Evolutionary conservation across 2,797 vertebrate genomes (phyloP).

Genomic region (Fundulus diaphanus): DNA sequence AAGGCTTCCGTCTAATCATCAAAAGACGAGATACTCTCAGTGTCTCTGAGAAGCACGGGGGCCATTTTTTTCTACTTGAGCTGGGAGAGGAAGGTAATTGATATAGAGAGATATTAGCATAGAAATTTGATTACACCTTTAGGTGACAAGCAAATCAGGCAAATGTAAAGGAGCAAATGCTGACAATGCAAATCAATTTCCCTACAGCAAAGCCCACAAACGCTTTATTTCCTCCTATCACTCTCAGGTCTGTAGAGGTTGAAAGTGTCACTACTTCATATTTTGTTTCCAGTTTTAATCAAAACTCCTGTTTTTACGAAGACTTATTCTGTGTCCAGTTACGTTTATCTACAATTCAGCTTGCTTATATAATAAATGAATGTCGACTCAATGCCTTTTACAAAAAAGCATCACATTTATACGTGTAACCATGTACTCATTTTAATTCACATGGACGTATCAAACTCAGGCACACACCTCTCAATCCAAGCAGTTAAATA

Average conservation of each 20-base stretch:
- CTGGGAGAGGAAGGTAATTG: conserved; percentile 41
- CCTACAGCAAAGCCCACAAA: conserved; percentile 20
- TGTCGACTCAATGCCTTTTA: background rate
- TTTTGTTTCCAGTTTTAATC: background rate
- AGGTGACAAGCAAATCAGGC: conserved; percentile 35
- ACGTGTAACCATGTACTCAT: background rate
- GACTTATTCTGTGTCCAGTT: too few species aligned
- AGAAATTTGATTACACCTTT: conserved; percentile 52
- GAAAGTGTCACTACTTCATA: background rate
- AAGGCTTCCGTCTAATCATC: conserved; percentile 37
- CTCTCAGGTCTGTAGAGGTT: background rate
- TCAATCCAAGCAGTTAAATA: background rate
- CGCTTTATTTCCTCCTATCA: background rate
- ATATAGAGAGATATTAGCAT: conserved; percentile 38
- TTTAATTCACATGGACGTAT: too few species aligned
- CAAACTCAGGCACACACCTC: too few species aligned
- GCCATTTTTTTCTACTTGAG: conserved; percentile 46
- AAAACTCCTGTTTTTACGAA: background rate
- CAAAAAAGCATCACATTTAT: background rate
- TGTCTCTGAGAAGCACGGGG: conserved; percentile 25
- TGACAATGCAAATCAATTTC: conserved; percentile 37
- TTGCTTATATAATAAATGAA: background rate
- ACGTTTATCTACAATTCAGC: background rate
- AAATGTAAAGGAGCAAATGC: conserved; percentile 27
- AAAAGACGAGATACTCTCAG: conserved; percentile 22